Conservation (phyloP, 2,113 vertebrate species). For the Pelecanus crispus region DNA sequence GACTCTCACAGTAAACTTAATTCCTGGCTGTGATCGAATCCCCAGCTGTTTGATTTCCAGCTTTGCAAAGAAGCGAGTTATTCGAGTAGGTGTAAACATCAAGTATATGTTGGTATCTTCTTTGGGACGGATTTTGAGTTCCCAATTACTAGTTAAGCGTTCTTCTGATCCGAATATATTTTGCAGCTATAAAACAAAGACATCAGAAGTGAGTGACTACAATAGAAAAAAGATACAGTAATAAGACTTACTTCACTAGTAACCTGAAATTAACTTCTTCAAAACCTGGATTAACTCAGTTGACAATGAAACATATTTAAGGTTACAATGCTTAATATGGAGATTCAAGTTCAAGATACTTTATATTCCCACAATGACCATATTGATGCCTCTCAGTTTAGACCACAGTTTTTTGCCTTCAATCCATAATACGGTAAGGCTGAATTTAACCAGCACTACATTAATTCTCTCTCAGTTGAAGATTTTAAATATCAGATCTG, state of each 20-base stretch:
- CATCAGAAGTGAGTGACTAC: neutral
- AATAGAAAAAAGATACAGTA: neutral
- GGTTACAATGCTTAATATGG: neutral
- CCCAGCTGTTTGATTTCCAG: slow-evolving; percentile 95
- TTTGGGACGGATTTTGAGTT: slow-evolving; percentile 86
- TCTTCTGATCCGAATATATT: slow-evolving; percentile 89
- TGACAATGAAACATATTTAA: neutral
- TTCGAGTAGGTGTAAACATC: slow-evolving; percentile 88
- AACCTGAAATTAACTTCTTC: neutral
- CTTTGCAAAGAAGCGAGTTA: slow-evolving; percentile 92
- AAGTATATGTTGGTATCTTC: slow-evolving; percentile 85
- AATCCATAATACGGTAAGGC: neutral
- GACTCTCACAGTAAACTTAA: slow-evolving; percentile 91
- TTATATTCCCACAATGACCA: neutral
- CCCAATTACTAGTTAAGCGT: slow-evolving; percentile 81
- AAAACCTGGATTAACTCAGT: neutral
- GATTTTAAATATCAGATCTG: neutral
- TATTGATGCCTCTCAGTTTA: accelerated
- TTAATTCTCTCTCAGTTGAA: neutral
- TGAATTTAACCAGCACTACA: neutral
- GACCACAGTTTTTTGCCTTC: neutral
- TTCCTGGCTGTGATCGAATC: slow-evolving; percentile 79
- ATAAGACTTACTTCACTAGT: neutral
- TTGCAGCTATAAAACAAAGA: slow-evolving; percentile 78
- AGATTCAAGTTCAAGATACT: neutral